A percentile compares a stretch with the other conserved stretches of the same genome.
phyloP scores from a whole-genome alignment of 35 echinoderm and acorn worm genomes.

The Holothuria glaberrima region DNA sequence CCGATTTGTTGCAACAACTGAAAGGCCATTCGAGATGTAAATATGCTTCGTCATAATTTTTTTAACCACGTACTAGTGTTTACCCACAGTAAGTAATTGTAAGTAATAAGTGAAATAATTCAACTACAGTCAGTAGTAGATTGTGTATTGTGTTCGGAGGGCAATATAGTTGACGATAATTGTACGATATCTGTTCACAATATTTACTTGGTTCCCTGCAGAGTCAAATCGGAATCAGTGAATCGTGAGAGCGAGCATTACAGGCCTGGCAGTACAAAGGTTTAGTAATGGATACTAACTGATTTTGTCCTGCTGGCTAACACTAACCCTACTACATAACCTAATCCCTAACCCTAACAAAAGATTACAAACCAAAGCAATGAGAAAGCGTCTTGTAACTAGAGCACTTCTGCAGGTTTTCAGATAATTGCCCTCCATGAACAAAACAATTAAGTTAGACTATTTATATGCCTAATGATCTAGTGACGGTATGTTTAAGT shows the following conservation, averaged over 20 bases:
- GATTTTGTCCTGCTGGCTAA: conserved; percentile 14
- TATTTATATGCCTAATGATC: conserved; percentile 12
- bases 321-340: background rate
- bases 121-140: conserved; percentile 14
- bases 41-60: background rate
- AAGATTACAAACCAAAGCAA: conserved; percentile 14
- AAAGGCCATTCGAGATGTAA: conserved; percentile 30
- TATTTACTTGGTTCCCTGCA: conserved; percentile 33
- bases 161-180: conserved; percentile 36
- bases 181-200: conserved; percentile 16
- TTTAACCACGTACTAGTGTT: background rate
- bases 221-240: background rate
- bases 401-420: background rate
- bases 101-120: background rate
- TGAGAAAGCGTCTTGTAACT: background rate
- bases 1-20: conserved; percentile 13
- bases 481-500: conserved; percentile 29
- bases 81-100: conserved; percentile 4
- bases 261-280: conserved; percentile 27
- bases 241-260: conserved; percentile 9
- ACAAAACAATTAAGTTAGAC: conserved; percentile 14
- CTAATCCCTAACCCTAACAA: conserved; percentile 17
- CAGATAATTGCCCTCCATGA: conserved; percentile 35
- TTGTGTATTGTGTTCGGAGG: conserved; percentile 25
- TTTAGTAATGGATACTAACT: conserved; percentile 9